A percentile compares a stretch with the other conserved stretches of the same genome.
Evolutionary conservation across 2,797 vertebrate species (phyloP).

Genomic region (Diceros bicornis): DNA sequence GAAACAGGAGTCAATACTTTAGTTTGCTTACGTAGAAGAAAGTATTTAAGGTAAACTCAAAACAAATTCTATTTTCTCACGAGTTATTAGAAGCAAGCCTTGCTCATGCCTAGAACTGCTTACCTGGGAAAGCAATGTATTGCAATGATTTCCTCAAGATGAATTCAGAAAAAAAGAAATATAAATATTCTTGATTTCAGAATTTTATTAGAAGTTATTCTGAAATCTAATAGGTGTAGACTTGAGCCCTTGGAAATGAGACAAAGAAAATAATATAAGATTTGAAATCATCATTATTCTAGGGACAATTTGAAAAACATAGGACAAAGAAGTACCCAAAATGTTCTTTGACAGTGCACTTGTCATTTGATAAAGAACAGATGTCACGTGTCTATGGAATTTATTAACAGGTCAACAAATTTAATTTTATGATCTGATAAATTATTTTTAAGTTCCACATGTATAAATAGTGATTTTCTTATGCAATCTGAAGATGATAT

Average conservation of each 20-base stretch:
- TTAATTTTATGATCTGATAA: slow-evolving; percentile 20
- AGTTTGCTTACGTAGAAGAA: not conserved
- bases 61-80: not conserved
- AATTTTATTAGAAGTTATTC: not conserved
- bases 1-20: not conserved
- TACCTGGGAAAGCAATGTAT: not conserved
- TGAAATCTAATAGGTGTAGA: not conserved
- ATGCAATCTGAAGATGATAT: not conserved
- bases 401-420: not conserved
- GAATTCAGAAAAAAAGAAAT: not conserved
- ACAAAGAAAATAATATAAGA: not conserved
- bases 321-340: not conserved
- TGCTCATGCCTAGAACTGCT: not conserved
- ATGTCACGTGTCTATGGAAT: not conserved
- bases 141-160: not conserved
- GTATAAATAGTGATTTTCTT: not conserved
- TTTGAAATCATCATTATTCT: not conserved
- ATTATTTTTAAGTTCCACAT: not conserved
- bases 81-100: not conserved
- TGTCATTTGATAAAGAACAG: not conserved
- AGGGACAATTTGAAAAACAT: not conserved
- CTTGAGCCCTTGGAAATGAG: not conserved
- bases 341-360: not conserved
- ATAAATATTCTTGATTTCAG: not conserved
- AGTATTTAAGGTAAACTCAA: not conserved